Percentiles rank a stretch among this genome's conserved stretches.
Conservation (phyloP, 1,140 invertebrate species). For the Neotoxoptera formosana region DNA sequence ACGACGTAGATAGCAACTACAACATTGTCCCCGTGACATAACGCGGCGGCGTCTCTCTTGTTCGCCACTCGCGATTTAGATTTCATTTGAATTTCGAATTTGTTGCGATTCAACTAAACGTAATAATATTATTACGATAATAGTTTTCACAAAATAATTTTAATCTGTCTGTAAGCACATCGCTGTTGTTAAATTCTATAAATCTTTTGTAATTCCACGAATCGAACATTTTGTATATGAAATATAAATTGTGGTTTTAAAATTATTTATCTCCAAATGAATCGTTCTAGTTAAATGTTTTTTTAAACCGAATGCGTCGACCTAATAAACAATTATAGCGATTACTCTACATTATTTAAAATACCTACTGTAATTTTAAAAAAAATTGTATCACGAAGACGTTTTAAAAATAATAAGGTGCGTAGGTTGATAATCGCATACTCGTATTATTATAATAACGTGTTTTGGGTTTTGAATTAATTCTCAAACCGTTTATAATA, state of each 20-base stretch:
- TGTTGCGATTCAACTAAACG: neutral
- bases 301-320: neutral
- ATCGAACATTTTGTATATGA: neutral
- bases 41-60: neutral
- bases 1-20: neutral
- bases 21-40: neutral
- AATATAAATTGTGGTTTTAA: neutral
- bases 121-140: neutral
- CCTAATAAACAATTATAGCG: neutral
- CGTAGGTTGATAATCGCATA: neutral
- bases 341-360: neutral
- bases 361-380: neutral
- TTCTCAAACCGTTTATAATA: neutral
- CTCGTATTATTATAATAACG: neutral
- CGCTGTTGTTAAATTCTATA: neutral
- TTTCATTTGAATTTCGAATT: slow-evolving; percentile 6
- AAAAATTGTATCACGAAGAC: neutral
- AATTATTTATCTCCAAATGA: neutral
- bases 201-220: neutral
- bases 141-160: neutral
- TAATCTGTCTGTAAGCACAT: neutral
- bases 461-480: neutral
- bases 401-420: neutral
- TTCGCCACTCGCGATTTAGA: neutral
- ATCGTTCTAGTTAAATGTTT: neutral